Percentiles rank a stretch among this genome's conserved stretches.
Evolutionary conservation across 2,113 vertebrate species (phyloP).

Genomic region (Percina caprodes): DNA sequence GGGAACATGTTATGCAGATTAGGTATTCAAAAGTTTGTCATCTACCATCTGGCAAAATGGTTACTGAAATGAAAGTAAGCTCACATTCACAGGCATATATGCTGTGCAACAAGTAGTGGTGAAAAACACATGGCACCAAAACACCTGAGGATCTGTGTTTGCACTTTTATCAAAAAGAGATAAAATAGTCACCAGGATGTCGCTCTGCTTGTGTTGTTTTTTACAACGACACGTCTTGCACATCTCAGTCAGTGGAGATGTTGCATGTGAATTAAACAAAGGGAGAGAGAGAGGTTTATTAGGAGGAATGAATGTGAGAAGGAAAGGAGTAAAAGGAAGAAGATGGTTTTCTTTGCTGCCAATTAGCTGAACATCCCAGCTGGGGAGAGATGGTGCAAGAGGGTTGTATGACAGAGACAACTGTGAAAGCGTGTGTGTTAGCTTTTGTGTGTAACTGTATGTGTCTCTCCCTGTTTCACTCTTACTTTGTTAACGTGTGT

Average conservation of each 20-base stretch:
- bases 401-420: not conserved
- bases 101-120: slow-evolving; percentile 9
- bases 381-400: slow-evolving; percentile 1
- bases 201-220: not conserved
- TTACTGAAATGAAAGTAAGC: not conserved
- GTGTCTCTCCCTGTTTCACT: not conserved
- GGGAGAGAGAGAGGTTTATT: not conserved
- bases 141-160: not conserved
- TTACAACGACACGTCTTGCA: slow-evolving; percentile 8
- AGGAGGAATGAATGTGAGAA: not conserved
- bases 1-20: slow-evolving; percentile 5
- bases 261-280: not conserved
- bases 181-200: not conserved
- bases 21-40: not conserved
- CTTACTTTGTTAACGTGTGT: slow-evolving; percentile 15
- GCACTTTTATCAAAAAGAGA: slow-evolving; percentile 10
- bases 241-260: not conserved
- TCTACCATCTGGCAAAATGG: not conserved
- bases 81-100: not conserved
- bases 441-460: not conserved
- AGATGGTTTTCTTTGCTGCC: slow-evolving; percentile 24
- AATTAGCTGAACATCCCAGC: slow-evolving; percentile 6
- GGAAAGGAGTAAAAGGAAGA: not conserved
- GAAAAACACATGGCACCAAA: not conserved
- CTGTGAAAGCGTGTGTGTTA: slow-evolving; percentile 13